Percentiles rank a stretch among this genome's conserved stretches.
Evolutionary conservation across 1,140 invertebrate species (phyloP).

Genomic region (Ephestia elutella): DNA sequence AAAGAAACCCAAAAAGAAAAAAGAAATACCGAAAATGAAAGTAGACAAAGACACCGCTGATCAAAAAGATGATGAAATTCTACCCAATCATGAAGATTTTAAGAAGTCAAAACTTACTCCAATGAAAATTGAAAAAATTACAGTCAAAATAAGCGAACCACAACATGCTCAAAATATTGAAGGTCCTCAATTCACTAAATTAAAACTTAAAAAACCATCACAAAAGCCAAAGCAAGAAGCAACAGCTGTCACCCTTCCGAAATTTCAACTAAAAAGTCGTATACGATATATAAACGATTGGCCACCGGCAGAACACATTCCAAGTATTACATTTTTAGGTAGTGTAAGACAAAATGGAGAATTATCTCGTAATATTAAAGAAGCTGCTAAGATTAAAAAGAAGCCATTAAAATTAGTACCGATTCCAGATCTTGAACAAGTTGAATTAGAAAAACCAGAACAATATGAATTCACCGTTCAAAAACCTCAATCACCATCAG

Average conservation of each 20-base stretch:
- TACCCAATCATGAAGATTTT: constrained; percentile 26
- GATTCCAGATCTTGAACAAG: constrained; percentile 68
- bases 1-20: constrained; percentile 18
- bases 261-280: constrained; percentile 79
- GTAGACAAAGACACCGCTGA: not conserved
- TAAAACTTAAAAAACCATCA: constrained; percentile 78
- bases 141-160: constrained; percentile 61
- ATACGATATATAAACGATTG: constrained; percentile 77
- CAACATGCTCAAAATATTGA: constrained; percentile 57
- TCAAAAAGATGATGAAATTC: not conserved
- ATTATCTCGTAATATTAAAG: constrained; percentile 80
- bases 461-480: constrained; percentile 38
- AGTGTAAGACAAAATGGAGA: constrained; percentile 78
- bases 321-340: constrained; percentile 69
- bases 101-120: constrained; percentile 57
- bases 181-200: constrained; percentile 74
- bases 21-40: constrained; percentile 8
- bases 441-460: constrained; percentile 76
- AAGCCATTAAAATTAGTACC: constrained; percentile 74
- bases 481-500: not conserved
- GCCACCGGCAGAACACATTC: constrained; percentile 74
- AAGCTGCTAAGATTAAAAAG: constrained; percentile 79
- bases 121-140: constrained; percentile 49
- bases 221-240: constrained; percentile 68
- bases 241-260: constrained; percentile 73